Evolutionary conservation across 2,113 vertebrate species (phyloP).

Genomic region (human (Homo sapiens)): DNA sequence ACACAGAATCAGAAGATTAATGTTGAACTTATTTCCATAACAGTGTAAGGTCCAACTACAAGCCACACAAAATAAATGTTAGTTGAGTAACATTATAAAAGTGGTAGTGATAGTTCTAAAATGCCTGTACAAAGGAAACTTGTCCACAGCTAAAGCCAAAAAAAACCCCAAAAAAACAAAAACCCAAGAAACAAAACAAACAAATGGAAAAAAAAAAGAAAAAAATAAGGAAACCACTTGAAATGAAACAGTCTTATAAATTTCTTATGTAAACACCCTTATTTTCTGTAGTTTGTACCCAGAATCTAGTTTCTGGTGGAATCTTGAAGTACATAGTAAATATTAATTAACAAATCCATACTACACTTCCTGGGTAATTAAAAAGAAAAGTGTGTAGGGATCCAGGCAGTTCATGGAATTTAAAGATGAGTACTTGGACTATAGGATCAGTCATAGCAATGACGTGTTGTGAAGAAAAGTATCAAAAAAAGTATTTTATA

Average conservation of each 20-base stretch:
- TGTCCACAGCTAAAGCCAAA: neutral
- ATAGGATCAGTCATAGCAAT: neutral
- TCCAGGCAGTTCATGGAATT: neutral
- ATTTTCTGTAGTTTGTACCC: neutral
- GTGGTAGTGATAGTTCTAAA: neutral
- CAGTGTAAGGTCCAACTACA: neutral
- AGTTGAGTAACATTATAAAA: neutral
- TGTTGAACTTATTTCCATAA: conserved; percentile 22
- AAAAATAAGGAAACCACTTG: neutral
- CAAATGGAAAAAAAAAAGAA: neutral
- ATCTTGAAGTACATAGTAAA: conserved; percentile 28
- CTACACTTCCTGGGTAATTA: neutral
- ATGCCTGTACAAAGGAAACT: neutral
- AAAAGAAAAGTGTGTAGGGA: neutral
- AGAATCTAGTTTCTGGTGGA: neutral
- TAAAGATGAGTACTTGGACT: neutral
- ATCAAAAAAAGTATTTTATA: neutral
- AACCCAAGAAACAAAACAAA: neutral
- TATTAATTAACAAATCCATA: conserved; percentile 21
- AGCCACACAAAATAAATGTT: conserved; percentile 4
- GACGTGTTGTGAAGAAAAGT: neutral
- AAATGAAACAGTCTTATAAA: conserved; percentile 1
- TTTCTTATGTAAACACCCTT: neutral
- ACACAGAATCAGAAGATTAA: neutral
- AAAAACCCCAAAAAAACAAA: neutral